A percentile compares a stretch with the other conserved stretches of the same genome.
phyloP scores from a whole-genome alignment of 2,888 invertebrate species.

The Hirudinaria manillensis region DNA sequence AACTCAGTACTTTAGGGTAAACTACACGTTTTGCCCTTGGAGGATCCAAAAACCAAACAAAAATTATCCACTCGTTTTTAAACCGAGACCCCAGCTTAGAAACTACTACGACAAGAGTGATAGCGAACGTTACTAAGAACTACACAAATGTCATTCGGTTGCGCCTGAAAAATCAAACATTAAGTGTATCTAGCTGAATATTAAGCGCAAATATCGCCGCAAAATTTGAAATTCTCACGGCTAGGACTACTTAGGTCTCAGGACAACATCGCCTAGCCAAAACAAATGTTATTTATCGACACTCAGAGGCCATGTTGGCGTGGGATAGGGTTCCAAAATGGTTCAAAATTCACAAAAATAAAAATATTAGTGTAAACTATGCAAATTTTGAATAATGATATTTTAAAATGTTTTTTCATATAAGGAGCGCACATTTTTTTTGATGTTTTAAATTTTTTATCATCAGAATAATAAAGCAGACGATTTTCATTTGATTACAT shows the following conservation, averaged over 20 bases:
- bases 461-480: too few relatives aligned
- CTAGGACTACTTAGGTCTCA: background rate
- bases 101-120: too few relatives aligned
- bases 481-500: too few relatives aligned
- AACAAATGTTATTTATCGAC: constrained; percentile 25
- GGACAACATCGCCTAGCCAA: background rate
- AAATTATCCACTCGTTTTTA: too few relatives aligned
- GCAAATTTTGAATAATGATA: background rate
- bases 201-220: background rate
- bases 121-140: too few relatives aligned
- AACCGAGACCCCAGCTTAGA: too few relatives aligned
- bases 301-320: constrained; percentile 20
- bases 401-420: background rate
- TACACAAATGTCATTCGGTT: too few relatives aligned
- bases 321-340: background rate
- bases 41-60: too few relatives aligned
- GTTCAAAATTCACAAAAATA: constrained; percentile 6
- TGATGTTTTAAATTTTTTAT: too few relatives aligned
- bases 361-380: background rate
- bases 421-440: background rate
- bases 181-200: background rate
- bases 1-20: too few relatives aligned
- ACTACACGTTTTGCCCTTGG: too few relatives aligned
- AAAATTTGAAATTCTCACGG: too few relatives aligned
- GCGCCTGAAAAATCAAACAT: constrained; percentile 7